A percentile compares a stretch with the other conserved stretches of the same genome.
Evolutionary conservation across 2,888 invertebrate species (phyloP).

Genomic region (Palloptera scutellata): DNA sequence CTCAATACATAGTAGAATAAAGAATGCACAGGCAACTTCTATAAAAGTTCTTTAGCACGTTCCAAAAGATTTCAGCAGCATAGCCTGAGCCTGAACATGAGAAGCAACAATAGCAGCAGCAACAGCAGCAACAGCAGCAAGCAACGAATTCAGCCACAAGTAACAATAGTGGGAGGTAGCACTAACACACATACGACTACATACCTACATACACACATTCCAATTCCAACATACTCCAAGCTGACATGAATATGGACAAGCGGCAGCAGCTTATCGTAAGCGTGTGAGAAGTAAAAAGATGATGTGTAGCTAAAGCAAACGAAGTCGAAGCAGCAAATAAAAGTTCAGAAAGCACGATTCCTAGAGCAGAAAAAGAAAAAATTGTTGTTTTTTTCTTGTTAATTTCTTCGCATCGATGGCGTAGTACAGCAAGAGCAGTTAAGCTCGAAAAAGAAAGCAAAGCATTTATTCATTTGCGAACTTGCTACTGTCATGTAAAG

Average conservation of each 20-base stretch:
- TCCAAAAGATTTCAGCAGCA: slow-evolving; percentile 12
- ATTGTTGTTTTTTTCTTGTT: slow-evolving; percentile 7
- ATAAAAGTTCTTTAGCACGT: slow-evolving; percentile 44
- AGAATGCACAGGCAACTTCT: not conserved
- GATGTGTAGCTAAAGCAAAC: slow-evolving; percentile 29
- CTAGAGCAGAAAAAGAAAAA: not conserved
- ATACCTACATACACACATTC: not conserved
- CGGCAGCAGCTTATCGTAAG: too few species aligned
- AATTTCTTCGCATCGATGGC: not conserved
- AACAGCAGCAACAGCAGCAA: not conserved
- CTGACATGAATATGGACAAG: not conserved
- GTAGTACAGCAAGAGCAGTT: slow-evolving; percentile 4
- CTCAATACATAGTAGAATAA: not conserved
- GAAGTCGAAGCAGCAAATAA: slow-evolving; percentile 12
- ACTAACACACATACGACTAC: too few species aligned
- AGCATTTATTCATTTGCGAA: not conserved
- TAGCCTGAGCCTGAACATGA: not conserved
- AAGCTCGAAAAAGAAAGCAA: slow-evolving; percentile 5
- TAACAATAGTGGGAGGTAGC: too few species aligned
- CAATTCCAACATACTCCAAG: not conserved
- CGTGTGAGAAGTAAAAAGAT: not conserved
- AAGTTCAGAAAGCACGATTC: slow-evolving; percentile 30
- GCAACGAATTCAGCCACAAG: not conserved
- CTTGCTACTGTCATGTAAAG: not conserved
- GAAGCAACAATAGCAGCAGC: not conserved